A percentile compares a stretch with the other conserved stretches of the same genome.
Evolutionary conservation across 2,797 vertebrate species (phyloP).

Genomic region (Syngnathus rostellatus): DNA sequence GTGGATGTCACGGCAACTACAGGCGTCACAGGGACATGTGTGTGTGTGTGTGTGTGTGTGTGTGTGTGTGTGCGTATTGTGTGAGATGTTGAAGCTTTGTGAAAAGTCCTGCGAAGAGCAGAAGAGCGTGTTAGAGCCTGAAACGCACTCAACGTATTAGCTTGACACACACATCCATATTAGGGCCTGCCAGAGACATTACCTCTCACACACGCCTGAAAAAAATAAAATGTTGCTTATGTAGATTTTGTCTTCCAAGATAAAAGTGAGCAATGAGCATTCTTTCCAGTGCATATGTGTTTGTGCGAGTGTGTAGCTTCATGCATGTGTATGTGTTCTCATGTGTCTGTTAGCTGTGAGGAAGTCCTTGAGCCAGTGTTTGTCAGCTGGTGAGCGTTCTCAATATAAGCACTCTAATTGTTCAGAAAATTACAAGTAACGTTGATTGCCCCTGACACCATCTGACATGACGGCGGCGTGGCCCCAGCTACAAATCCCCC

Average conservation of each 20-base stretch:
- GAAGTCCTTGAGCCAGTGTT: constrained; percentile 58
- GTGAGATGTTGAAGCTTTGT: constrained; percentile 56
- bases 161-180: neutral
- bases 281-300: neutral
- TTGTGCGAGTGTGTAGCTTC: neutral
- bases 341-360: constrained; percentile 41
- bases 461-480: constrained; percentile 65
- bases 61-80: constrained; percentile 36
- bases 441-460: constrained; percentile 74
- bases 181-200: neutral
- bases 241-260: too few relatives aligned
- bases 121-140: constrained; percentile 6
- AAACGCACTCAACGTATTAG: constrained; percentile 1
- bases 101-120: constrained; percentile 47
- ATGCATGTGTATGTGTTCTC: neutral
- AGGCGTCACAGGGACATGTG: constrained; percentile 48
- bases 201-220: neutral
- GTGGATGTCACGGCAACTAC: constrained; percentile 60
- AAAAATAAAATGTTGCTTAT: too few relatives aligned
- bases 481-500: constrained; percentile 33
- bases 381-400: constrained; percentile 64
- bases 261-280: neutral
- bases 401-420: constrained; percentile 84
- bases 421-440: constrained; percentile 76
- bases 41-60: constrained; percentile 45